These are phyloP conservation scores for Arothron firmamentum DNA, from an alignment of 2,113 vertebrate genomes.

Conservation along the genomic window DNA sequence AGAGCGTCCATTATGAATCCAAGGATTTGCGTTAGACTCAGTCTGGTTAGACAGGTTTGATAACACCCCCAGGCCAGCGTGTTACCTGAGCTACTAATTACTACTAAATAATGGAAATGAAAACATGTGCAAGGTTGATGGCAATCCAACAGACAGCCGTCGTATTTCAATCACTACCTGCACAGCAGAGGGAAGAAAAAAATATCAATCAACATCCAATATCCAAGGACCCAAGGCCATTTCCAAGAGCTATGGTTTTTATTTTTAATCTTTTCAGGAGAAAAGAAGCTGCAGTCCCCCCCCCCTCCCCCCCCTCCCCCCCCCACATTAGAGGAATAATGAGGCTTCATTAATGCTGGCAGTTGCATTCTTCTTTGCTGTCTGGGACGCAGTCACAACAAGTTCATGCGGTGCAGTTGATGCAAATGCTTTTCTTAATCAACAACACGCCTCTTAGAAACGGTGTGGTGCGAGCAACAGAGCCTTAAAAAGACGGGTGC, in stretches of 20 bases:
- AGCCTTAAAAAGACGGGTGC: background rate
- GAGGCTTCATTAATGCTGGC: slow-evolving; percentile 38
- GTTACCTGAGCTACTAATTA: slow-evolving; percentile 13
- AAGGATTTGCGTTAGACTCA: slow-evolving; percentile 1
- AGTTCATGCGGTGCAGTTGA: slow-evolving; percentile 12
- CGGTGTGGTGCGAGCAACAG: background rate
- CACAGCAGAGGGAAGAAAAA: slow-evolving; percentile 11
- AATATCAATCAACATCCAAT: slow-evolving; percentile 31
- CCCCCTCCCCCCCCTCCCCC: too few relatives aligned
- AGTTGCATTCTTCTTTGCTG: slow-evolving; percentile 31
- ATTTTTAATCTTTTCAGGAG: slow-evolving; percentile 21
- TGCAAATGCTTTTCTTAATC: slow-evolving; percentile 15
- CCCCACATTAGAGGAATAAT: slow-evolving; percentile 32
- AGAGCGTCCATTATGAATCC: background rate
- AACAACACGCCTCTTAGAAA: slow-evolving; percentile 8
- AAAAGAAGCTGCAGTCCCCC: slow-evolving; percentile 36
- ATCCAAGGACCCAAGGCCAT: slow-evolving; percentile 10
- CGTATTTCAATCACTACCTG: slow-evolving; percentile 1
- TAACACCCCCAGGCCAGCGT: background rate
- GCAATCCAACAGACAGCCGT: background rate
- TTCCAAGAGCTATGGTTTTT: slow-evolving; percentile 24
- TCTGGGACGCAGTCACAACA: slow-evolving; percentile 11
- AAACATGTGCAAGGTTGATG: slow-evolving; percentile 12
- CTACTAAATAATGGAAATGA: slow-evolving; percentile 7
- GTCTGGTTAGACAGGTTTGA: background rate